Evolutionary conservation across 1,140 invertebrate genomes (phyloP).

Genomic region (Zaprionus ghesquierei): DNA sequence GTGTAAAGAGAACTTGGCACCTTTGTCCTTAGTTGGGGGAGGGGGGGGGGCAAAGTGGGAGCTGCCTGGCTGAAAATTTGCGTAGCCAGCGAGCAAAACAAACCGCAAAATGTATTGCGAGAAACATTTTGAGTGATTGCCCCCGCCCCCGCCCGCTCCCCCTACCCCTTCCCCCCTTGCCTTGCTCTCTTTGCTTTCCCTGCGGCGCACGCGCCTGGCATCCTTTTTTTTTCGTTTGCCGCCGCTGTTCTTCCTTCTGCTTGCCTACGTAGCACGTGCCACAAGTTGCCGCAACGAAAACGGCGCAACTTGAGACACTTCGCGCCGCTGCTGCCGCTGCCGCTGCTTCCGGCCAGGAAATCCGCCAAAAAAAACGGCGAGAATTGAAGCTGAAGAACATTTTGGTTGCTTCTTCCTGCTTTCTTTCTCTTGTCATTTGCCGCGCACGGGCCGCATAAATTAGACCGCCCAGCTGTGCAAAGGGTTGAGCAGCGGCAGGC

Average conservation of each 20-base stretch:
- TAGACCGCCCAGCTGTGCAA: slow-evolving; percentile 17
- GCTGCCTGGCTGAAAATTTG: slow-evolving; percentile 33
- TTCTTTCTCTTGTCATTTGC: neutral
- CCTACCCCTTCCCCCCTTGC: neutral
- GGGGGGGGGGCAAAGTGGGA: neutral
- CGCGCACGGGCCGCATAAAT: slow-evolving; percentile 57
- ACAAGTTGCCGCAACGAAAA: slow-evolving; percentile 34
- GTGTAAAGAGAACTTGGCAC: slow-evolving; percentile 60
- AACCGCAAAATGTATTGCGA: slow-evolving; percentile 61
- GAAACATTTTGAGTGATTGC: slow-evolving; percentile 50
- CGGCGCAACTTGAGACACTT: slow-evolving; percentile 38
- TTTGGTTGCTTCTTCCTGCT: neutral
- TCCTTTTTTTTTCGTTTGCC: slow-evolving; percentile 8
- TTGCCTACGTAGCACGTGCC: slow-evolving; percentile 42
- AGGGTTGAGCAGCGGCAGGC: neutral
- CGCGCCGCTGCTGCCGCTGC: slow-evolving; percentile 15
- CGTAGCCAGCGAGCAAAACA: slow-evolving; percentile 72
- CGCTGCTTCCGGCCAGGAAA: slow-evolving; percentile 41
- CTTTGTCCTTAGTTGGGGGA: slow-evolving; percentile 36
- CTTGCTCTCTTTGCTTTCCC: neutral
- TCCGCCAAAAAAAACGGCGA: slow-evolving; percentile 18
- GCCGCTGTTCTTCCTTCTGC: neutral
- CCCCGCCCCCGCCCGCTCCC: slow-evolving; percentile 22
- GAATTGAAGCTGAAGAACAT: neutral
- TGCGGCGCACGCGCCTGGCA: slow-evolving; percentile 46